A percentile compares a stretch with the other conserved stretches of the same genome.
These are phyloP conservation scores for Monopterus albus DNA, from an alignment of 2,113 vertebrate species.

Conservation along the genomic window DNA sequence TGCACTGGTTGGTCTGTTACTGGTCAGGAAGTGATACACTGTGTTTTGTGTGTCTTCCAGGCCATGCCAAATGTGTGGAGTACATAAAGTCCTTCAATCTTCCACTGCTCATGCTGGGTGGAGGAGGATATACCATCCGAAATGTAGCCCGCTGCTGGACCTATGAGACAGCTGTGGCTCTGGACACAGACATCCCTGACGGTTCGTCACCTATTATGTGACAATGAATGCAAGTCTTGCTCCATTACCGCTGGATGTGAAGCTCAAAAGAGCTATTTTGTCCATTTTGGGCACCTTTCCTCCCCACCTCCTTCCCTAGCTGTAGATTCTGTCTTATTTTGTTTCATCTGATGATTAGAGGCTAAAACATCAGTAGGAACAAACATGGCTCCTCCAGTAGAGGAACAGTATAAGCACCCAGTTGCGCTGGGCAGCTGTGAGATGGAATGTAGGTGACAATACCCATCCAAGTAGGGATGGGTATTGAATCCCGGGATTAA, in stretches of 20 bases:
- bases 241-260: too few species aligned
- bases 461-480: too few species aligned
- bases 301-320: neutral
- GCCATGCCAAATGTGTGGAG: slow-evolving; percentile 95
- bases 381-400: too few species aligned
- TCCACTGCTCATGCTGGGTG: slow-evolving; percentile 95
- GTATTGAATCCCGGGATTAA: too few species aligned
- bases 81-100: slow-evolving; percentile 96
- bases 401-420: too few species aligned
- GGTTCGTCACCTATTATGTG: slow-evolving; percentile 51
- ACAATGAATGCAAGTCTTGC: too few species aligned
- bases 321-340: neutral
- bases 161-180: slow-evolving; percentile 92
- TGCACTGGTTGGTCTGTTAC: neutral
- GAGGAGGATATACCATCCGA: slow-evolving; percentile 95
- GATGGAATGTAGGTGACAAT: too few species aligned
- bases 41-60: slow-evolving; percentile 66
- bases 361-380: too few species aligned
- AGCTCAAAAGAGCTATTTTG: too few species aligned
- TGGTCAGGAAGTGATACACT: neutral
- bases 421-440: too few species aligned
- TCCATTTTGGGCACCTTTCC: too few species aligned
- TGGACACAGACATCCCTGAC: slow-evolving; percentile 94
- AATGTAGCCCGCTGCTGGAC: slow-evolving; percentile 97
- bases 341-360: too few species aligned